phyloP scores from a whole-genome alignment of 2,888 invertebrate species.

The Acrocyrtus sp. region DNA sequence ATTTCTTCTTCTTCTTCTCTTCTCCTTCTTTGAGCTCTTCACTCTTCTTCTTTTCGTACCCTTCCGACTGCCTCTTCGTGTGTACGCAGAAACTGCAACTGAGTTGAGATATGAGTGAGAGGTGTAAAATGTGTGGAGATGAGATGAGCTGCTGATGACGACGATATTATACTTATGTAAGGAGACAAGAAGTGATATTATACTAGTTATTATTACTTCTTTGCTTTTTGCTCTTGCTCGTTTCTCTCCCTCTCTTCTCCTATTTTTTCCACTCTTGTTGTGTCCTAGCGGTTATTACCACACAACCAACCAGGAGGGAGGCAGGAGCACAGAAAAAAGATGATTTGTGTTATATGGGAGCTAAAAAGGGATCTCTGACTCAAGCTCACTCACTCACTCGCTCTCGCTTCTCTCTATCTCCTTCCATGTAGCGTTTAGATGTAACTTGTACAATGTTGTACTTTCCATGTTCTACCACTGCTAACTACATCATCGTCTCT shows the following conservation, averaged over 20 bases:
- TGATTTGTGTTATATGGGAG: constrained; percentile 50
- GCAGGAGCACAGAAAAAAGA: constrained; percentile 31
- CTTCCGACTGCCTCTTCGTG: constrained; percentile 46
- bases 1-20: too few relatives aligned
- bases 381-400: constrained; percentile 20
- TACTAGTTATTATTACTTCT: constrained; percentile 8
- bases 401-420: constrained; percentile 5
- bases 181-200: constrained; percentile 50
- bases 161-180: constrained; percentile 22
- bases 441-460: too few relatives aligned
- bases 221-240: constrained; percentile 14
- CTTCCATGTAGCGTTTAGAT: too few relatives aligned
- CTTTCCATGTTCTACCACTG: too few relatives aligned
- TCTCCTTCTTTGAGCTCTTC: neutral
- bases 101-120: constrained; percentile 24
- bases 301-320: constrained; percentile 2
- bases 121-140: constrained; percentile 28
- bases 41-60: constrained; percentile 33
- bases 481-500: too few relatives aligned
- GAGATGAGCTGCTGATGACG: constrained; percentile 28
- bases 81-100: too few relatives aligned
- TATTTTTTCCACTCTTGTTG: constrained; percentile 21
- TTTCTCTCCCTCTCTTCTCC: constrained; percentile 4
- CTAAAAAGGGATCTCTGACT: too few relatives aligned
- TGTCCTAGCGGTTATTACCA: constrained; percentile 40